These are phyloP conservation scores for Chiloscyllium plagiosum DNA, from an alignment of 2,113 vertebrate genomes.

Conservation along the genomic window DNA sequence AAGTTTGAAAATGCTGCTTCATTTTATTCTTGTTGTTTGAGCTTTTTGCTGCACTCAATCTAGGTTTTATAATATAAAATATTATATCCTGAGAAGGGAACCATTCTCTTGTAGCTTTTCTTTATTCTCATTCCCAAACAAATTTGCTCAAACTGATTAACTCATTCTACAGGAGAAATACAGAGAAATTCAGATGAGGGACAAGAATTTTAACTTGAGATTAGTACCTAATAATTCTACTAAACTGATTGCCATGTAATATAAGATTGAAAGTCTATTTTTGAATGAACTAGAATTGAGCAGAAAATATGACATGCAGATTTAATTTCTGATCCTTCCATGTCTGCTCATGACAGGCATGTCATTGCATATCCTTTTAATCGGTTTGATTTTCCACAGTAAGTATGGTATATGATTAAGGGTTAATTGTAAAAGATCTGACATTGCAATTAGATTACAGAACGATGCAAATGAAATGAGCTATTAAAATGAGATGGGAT, in stretches of 20 bases:
- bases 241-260: background rate
- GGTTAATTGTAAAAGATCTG: slow-evolving; percentile 28
- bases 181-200: background rate
- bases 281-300: slow-evolving; percentile 12
- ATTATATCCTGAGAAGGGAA: background rate
- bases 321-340: slow-evolving; percentile 35
- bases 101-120: background rate
- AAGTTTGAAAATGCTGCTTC: background rate
- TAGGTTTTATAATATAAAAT: background rate
- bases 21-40: background rate
- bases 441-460: slow-evolving; percentile 29
- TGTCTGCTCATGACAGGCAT: background rate
- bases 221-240: background rate
- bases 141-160: background rate
- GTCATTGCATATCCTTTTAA: slow-evolving; percentile 9
- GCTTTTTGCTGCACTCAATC: background rate
- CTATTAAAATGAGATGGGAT: slow-evolving; percentile 34
- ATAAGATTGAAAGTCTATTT: slow-evolving; percentile 1
- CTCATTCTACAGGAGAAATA: background rate
- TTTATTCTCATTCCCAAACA: background rate
- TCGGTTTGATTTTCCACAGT: slow-evolving; percentile 1
- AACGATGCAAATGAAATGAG: slow-evolving; percentile 34
- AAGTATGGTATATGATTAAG: slow-evolving; percentile 29
- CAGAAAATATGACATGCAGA: background rate
- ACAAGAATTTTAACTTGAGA: background rate